Evolutionary conservation across 1,140 invertebrate genomes (phyloP).

Genomic region (Mercenaria mercenaria): DNA sequence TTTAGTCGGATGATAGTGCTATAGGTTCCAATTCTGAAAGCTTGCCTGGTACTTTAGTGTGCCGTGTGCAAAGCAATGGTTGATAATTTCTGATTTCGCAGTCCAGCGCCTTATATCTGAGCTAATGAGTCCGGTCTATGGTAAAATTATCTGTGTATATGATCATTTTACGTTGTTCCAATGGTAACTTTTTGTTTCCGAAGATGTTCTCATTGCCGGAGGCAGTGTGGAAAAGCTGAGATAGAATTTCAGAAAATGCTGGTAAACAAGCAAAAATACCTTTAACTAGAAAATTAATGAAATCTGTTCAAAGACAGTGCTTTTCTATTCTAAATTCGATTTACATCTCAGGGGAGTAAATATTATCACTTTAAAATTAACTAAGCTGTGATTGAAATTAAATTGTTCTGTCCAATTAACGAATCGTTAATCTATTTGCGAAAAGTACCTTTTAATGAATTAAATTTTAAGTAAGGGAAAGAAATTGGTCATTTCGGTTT

Average conservation of each 20-base stretch:
- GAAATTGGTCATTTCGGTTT: conserved; percentile 6
- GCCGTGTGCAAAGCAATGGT: too few relatives aligned
- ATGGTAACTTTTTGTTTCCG: too few relatives aligned
- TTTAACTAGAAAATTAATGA: conserved; percentile 52
- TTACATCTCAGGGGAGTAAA: neutral
- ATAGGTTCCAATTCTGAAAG: too few relatives aligned
- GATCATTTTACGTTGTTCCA: too few relatives aligned
- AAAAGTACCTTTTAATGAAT: conserved; percentile 53
- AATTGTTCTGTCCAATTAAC: conserved; percentile 38
- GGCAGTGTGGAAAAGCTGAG: neutral
- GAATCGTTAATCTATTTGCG: conserved; percentile 11
- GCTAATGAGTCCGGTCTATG: too few relatives aligned
- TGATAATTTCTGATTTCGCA: too few relatives aligned
- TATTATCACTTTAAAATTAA: conserved; percentile 50
- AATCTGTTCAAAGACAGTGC: conserved; percentile 23
- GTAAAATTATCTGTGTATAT: too few relatives aligned
- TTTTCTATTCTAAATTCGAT: conserved; percentile 34
- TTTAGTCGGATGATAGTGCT: too few relatives aligned
- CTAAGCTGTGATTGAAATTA: conserved; percentile 40
- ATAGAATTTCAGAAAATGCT: neutral
- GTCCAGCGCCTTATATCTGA: too few relatives aligned
- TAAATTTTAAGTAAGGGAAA: conserved; percentile 35
- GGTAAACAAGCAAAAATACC: conserved; percentile 24
- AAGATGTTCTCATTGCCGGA: neutral
- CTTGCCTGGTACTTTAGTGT: too few relatives aligned